Conservation (phyloP, 2,888 invertebrate genomes). For the Volucella inflata region DNA sequence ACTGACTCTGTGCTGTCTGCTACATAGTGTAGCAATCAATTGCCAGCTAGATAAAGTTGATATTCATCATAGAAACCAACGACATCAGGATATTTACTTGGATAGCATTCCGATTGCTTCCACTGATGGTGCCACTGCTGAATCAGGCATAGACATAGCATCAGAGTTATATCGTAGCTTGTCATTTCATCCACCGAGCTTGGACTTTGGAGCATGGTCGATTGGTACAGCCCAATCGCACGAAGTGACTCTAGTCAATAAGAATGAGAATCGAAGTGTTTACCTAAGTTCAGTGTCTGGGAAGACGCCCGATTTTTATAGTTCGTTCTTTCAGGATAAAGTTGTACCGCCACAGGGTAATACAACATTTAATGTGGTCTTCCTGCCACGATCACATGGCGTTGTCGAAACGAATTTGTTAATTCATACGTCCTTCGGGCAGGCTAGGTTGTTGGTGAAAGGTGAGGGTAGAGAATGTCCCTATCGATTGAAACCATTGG, state of each 20-base stretch:
- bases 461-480: conserved; percentile 95
- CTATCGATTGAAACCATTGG: conserved; percentile 94
- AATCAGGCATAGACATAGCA: conserved; percentile 44
- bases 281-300: conserved; percentile 97
- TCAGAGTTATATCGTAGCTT: conserved; percentile 80
- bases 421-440: conserved; percentile 97
- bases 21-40: conserved; percentile 69
- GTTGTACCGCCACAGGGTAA: conserved; percentile 96
- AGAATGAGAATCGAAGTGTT: conserved; percentile 92
- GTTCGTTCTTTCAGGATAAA: conserved; percentile 98
- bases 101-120: conserved; percentile 45
- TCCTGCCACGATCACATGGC: conserved; percentile 96
- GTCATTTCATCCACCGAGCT: conserved; percentile 84
- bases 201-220: conserved; percentile 87
- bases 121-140: conserved; percentile 37
- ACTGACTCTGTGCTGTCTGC: conserved; percentile 63
- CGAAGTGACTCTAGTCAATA: conserved; percentile 94
- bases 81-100: conserved; percentile 60
- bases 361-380: conserved; percentile 97
- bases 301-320: conserved; percentile 97
- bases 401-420: conserved; percentile 93
- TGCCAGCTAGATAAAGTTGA: conserved; percentile 67
- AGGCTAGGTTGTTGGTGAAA: conserved; percentile 93
- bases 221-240: conserved; percentile 94
- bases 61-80: conserved; percentile 62